A percentile compares a stretch with the other conserved stretches of the same genome.
These are phyloP conservation scores for Haliclona indistincta DNA, from an alignment of 37 sponge, comb jelly and placozoan genomes.

Conservation along the genomic window DNA sequence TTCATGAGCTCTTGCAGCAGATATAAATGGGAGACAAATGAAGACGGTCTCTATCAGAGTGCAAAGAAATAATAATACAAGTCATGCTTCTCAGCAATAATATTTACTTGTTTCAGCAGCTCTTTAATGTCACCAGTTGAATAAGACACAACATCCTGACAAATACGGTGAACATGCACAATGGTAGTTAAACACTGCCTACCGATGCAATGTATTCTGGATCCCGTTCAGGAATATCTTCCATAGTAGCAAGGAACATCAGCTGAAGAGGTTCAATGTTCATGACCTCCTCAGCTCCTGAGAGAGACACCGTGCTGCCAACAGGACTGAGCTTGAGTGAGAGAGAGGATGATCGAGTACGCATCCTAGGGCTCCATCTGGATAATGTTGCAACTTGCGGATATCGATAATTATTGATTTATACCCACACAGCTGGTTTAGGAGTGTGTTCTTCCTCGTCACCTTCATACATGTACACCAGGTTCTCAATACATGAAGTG, in stretches of 20 bases:
- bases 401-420: not conserved
- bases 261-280: not conserved
- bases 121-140: slow-evolving; percentile 6
- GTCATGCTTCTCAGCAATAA: not conserved
- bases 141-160: slow-evolving; percentile 33
- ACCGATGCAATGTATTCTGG: not conserved
- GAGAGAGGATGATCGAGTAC: not conserved
- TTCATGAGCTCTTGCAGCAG: slow-evolving; percentile 60
- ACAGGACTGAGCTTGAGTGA: not conserved
- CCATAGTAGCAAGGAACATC: not conserved
- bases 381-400: not conserved
- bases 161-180: not conserved
- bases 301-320: not conserved
- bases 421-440: slow-evolving; percentile 5
- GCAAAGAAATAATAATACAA: not conserved
- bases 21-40: slow-evolving; percentile 36
- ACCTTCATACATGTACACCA: slow-evolving; percentile 43
- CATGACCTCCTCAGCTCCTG: not conserved
- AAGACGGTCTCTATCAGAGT: not conserved
- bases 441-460: slow-evolving; percentile 1
- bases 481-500: slow-evolving; percentile 64
- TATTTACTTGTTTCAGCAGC: slow-evolving; percentile 11
- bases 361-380: not conserved
- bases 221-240: not conserved
- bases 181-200: not conserved